phyloP scores from a whole-genome alignment of 2,113 vertebrate species.

The Atrichornis clamosus region DNA sequence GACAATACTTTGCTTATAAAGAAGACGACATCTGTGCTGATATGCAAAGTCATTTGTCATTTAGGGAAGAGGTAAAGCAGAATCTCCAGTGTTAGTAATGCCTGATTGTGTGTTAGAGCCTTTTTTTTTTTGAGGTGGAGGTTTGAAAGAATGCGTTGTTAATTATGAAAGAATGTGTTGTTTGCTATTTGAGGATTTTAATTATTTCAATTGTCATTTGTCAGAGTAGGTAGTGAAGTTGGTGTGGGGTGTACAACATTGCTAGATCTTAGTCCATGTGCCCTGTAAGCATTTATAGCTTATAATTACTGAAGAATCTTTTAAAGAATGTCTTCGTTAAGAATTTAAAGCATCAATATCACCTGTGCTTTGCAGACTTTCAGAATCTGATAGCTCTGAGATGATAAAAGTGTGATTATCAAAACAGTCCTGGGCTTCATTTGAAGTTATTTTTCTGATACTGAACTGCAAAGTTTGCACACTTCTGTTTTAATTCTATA shows the following conservation, averaged over 20 bases:
- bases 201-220: not conserved
- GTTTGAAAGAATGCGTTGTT: not conserved
- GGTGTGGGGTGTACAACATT: not conserved
- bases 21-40: not conserved
- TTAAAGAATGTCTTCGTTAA: not conserved
- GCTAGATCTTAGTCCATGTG: not conserved
- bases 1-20: not conserved
- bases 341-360: not conserved
- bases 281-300: not conserved
- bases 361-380: not conserved
- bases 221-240: not conserved
- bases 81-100: not conserved
- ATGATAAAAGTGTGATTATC: not conserved
- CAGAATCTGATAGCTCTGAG: not conserved
- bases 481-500: not conserved
- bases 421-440: not conserved
- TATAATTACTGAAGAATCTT: not conserved
- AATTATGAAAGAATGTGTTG: not conserved
- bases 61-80: not conserved
- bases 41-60: conserved; percentile 41
- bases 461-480: not conserved
- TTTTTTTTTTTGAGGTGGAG: not conserved
- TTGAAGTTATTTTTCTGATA: not conserved
- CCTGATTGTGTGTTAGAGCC: not conserved
- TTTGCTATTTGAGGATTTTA: not conserved